Evolutionary conservation across 2,797 vertebrate genomes (phyloP).

Genomic region (Diglossa cyanea): DNA sequence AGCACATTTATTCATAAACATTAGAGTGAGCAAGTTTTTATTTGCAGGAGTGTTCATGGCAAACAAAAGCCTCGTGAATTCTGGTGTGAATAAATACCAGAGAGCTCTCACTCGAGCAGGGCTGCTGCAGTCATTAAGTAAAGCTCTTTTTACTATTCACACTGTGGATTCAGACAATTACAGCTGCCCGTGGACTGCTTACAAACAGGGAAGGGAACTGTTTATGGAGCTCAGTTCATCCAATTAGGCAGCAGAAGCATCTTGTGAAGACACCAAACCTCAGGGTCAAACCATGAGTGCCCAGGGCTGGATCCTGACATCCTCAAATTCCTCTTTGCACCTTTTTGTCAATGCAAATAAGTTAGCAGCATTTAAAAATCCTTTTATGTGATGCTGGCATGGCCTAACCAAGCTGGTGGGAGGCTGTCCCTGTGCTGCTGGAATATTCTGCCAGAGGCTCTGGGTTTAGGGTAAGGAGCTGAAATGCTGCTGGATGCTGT

Average conservation of each 20-base stretch:
- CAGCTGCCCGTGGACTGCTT: constrained; percentile 56
- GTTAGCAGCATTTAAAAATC: not conserved
- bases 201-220: constrained; percentile 39
- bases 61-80: constrained; percentile 62
- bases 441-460: not conserved
- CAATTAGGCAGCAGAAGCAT: constrained; percentile 17
- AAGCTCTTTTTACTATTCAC: constrained; percentile 58
- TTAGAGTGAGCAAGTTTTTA: constrained; percentile 68
- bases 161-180: constrained; percentile 38
- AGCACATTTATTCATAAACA: constrained; percentile 61
- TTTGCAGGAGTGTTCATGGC: constrained; percentile 48
- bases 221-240: constrained; percentile 33
- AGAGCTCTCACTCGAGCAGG: constrained; percentile 27
- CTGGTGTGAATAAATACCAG: constrained; percentile 55
- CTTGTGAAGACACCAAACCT: not conserved
- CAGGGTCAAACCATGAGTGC: not conserved
- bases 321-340: fast-evolving
- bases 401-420: not conserved
- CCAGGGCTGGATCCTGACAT: not conserved
- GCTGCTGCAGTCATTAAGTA: constrained; percentile 54
- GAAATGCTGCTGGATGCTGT: not conserved
- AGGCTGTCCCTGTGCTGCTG: not conserved
- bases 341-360: not conserved
- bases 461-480: fast-evolving
- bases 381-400: not conserved